Base-by-base conservation (phyloP, 2,113 vertebrate genomes). In the Urocitellus parryii region DNA sequence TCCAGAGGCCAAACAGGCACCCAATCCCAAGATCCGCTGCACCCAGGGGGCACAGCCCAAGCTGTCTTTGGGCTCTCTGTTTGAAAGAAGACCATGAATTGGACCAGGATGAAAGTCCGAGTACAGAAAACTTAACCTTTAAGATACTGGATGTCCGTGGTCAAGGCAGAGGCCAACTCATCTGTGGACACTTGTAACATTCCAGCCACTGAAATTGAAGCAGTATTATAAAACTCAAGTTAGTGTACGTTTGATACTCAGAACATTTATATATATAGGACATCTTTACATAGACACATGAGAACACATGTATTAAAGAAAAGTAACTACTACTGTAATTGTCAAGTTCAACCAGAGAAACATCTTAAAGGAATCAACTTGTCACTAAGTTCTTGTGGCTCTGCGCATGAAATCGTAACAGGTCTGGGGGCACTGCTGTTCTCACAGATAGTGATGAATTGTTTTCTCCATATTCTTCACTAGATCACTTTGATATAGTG, bases 101-200 rank as follows among this genome's bases (percentile, higher is more conserved):
- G 8, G n/a, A 25, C 3, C 7, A 67, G 77, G 48, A 25, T 34
- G 1, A 63, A 53, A 24, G 3, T 9, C 27, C 79, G n/a, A 22
- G 58, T 4, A 4, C 0, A 11, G 63, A 10, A 48, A 77, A 78
- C 0, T 80, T 95, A 98, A 99, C 99, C 99, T 99, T 99, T 99
- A 82, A 99, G 99, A 98, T 99, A 99, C 56, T 99, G 99, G 91
- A 99, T 98, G 39, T 99, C 99, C 39, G 99, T 99, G 53, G 99
- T 99, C 97, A 99, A 98, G 92, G 99, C 99, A 18, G 99, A 98
- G 88, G 98, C 98, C 73, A 99, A 85, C 39, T 99, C 99, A 72
- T 98, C 99, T 27, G 99, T 65, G 48, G 98, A 99, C 85, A 99
- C 99, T 96, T 99, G 99, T 82, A 99, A 97, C 99, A 99, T 98